phyloP scores from a whole-genome alignment of 2,113 vertebrate genomes.

The Rhinolophus sinicus region DNA sequence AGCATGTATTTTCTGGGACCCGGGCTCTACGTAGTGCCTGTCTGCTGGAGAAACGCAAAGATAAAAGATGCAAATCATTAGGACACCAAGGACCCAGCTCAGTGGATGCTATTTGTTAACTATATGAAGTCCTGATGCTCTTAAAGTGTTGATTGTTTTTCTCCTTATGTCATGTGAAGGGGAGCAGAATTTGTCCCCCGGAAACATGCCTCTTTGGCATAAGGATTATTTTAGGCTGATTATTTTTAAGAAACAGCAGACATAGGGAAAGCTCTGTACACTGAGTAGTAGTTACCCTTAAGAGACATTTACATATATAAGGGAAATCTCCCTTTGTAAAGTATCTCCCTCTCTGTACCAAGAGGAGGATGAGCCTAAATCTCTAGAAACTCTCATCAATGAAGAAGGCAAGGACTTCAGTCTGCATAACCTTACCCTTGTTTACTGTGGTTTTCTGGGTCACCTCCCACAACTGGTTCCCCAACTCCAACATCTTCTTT shows the following conservation, averaged over 20 bases:
- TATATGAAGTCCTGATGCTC: constrained; percentile 37
- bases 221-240: background rate
- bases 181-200: background rate
- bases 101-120: constrained; percentile 35
- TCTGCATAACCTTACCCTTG: background rate
- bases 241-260: background rate
- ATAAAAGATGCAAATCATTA: constrained; percentile 42
- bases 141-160: background rate
- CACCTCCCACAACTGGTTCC: background rate
- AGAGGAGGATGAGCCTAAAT: background rate
- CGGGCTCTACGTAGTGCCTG: constrained; percentile 11
- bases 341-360: background rate
- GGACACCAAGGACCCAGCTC: constrained; percentile 37
- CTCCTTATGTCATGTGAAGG: background rate
- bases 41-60: constrained; percentile 73
- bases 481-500: background rate
- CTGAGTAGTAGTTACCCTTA: background rate
- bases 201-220: background rate
- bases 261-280: background rate
- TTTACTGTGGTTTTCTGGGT: background rate
- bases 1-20: background rate
- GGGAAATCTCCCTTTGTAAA: background rate
- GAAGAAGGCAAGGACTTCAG: background rate
- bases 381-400: background rate
- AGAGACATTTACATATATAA: background rate